These are phyloP conservation scores for Pan troglodytes DNA, from an alignment of 2,113 vertebrate genomes.

Conservation along the genomic window NHGRI_mPanTro3-v2.1_pri NC_072410.2:113559001-113559500, in stretches of 20 bases:
- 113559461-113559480: too few species aligned
- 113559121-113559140: neutral
- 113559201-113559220: rapidly evolving
- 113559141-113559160: neutral
- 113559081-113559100: conserved; percentile 89
- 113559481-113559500: rapidly evolving
- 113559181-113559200: neutral
- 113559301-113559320: neutral
- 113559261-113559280: neutral
- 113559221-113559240: neutral
- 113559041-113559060: conserved; percentile 98
- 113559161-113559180: neutral
- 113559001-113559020: conserved; percentile 95
- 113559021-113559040: conserved; percentile 98
- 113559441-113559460: neutral
- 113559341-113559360: neutral
- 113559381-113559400: neutral
- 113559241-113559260: neutral
- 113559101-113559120: neutral
- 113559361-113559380: neutral
- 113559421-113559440: too few species aligned
- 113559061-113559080: conserved; percentile 99
- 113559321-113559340: neutral
- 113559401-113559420: neutral
- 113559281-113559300: too few species aligned